phyloP scores from a whole-genome alignment of 2,113 vertebrate species.

The Amphiprion ocellaris region DNA sequence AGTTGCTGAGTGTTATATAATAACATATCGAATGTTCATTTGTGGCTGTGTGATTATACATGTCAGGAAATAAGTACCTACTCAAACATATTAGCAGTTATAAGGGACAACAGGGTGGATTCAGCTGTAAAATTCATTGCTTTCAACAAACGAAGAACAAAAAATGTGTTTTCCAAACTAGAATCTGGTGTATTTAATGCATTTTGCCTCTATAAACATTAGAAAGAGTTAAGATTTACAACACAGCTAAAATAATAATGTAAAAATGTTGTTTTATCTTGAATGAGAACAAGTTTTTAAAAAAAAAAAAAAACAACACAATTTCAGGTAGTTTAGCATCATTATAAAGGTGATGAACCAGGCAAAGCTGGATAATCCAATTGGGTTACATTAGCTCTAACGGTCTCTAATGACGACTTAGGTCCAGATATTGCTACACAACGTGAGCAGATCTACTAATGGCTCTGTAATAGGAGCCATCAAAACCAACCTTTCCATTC shows the following conservation, averaged over 20 bases:
- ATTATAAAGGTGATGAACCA: background rate
- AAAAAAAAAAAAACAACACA: background rate
- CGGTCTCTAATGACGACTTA: conserved; percentile 23
- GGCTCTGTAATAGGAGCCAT: conserved; percentile 64
- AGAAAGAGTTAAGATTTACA: background rate
- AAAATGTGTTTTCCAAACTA: too few relatives aligned
- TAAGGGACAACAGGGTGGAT: too few relatives aligned
- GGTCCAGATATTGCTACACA: conserved; percentile 30
- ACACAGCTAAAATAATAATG: background rate
- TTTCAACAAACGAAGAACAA: too few relatives aligned
- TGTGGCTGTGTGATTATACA: too few relatives aligned
- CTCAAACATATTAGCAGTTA: too few relatives aligned
- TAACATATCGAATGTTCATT: too few relatives aligned
- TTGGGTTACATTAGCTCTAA: conserved; percentile 17
- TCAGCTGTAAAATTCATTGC: too few relatives aligned
- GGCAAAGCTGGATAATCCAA: conserved; percentile 16
- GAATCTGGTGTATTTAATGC: too few relatives aligned
- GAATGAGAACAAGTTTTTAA: background rate
- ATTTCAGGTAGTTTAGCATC: background rate
- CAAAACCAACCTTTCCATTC: conserved; percentile 52
- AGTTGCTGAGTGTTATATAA: too few relatives aligned
- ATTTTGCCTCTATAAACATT: too few relatives aligned
- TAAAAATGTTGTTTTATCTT: background rate
- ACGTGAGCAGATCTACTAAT: conserved; percentile 58
- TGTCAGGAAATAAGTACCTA: too few relatives aligned